These are phyloP conservation scores for Meteorus colon DNA, from an alignment of 2,888 invertebrate species.

Conservation along the genomic window DNA sequence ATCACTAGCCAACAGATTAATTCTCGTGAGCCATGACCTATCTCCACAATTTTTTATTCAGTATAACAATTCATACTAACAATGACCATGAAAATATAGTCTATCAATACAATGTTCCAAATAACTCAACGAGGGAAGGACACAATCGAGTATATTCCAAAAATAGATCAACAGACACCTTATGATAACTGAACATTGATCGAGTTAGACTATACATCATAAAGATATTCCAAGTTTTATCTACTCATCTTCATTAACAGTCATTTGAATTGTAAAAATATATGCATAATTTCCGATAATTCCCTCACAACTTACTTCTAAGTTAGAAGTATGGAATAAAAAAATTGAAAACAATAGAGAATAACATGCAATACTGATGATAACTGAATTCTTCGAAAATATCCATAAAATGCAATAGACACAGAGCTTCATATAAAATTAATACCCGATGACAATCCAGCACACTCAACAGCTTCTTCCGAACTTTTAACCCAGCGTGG, in stretches of 20 bases:
- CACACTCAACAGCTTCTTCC: constrained; percentile 84
- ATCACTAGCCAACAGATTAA: not conserved
- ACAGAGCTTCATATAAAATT: not conserved
- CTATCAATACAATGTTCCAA: not conserved
- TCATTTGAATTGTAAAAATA: not conserved
- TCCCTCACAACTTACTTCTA: not conserved
- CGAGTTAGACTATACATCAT: not conserved
- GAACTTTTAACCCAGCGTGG: constrained; percentile 82
- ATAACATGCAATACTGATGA: not conserved
- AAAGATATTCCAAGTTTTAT: not conserved
- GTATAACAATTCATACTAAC: not conserved
- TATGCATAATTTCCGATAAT: not conserved
- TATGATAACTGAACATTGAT: constrained; percentile 26
- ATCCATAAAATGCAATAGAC: constrained; percentile 13
- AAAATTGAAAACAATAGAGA: constrained; percentile 2
- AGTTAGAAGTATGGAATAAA: constrained; percentile 3
- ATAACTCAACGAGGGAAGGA: not conserved
- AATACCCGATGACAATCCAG: constrained; percentile 84
- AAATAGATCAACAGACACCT: constrained; percentile 33
- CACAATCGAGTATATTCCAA: not conserved
- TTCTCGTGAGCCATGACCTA: not conserved
- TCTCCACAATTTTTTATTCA: not conserved
- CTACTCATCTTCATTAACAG: not conserved
- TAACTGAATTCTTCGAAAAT: not conserved
- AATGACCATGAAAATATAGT: not conserved